phyloP scores from a whole-genome alignment of 2,797 vertebrate genomes.

The Argya squamiceps region DNA sequence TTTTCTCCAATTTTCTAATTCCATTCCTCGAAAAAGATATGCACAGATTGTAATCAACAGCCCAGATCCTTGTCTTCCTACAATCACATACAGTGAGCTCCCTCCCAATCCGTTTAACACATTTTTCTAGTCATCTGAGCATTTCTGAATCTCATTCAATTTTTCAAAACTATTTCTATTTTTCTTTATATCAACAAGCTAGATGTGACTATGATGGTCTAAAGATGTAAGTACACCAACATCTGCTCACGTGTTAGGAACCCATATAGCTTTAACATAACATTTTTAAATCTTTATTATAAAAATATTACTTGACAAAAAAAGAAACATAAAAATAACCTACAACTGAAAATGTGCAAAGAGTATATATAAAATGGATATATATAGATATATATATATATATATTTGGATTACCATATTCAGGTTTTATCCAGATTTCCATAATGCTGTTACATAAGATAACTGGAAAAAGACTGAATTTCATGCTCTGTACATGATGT shows the following conservation, averaged over 20 bases:
- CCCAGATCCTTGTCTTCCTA: background rate
- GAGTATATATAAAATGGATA: background rate
- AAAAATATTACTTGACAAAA: background rate
- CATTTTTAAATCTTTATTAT: background rate
- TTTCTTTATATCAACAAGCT: background rate
- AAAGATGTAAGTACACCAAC: background rate
- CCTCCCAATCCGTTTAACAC: background rate
- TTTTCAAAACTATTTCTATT: background rate
- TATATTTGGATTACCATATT: background rate
- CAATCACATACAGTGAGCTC: background rate
- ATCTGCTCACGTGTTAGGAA: background rate
- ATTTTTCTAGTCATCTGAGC: background rate
- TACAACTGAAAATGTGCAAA: background rate
- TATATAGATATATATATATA: background rate
- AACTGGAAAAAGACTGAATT: background rate
- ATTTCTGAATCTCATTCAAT: background rate
- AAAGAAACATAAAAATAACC: constrained; percentile 20
- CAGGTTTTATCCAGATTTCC: constrained; percentile 21
- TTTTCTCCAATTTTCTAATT: background rate
- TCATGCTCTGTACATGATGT: background rate
- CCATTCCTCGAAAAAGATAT: background rate
- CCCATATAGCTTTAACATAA: background rate
- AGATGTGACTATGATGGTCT: background rate
- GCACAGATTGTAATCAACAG: background rate
- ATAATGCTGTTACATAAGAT: background rate